Evolutionary conservation across 2,113 vertebrate genomes (phyloP).

Genomic region (Passer montanus): DNA sequence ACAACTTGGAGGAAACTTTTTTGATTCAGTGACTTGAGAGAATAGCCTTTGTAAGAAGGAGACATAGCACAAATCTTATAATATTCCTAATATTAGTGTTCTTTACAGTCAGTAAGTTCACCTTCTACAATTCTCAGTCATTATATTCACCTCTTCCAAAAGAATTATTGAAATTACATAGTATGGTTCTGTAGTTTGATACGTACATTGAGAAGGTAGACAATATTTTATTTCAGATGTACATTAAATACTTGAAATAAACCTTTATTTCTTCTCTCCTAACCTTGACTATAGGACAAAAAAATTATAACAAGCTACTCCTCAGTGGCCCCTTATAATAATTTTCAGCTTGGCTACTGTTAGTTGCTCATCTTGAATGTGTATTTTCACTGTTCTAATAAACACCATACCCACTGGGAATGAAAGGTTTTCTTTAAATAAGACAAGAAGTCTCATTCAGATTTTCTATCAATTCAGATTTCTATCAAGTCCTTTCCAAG

Average conservation of each 20-base stretch:
- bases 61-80: background rate
- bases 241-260: background rate
- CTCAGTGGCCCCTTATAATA: background rate
- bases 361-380: background rate
- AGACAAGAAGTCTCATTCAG: background rate
- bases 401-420: background rate
- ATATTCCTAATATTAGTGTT: background rate
- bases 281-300: conserved; percentile 12
- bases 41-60: background rate
- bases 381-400: background rate
- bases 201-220: background rate
- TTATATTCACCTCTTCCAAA: background rate
- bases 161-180: conserved; percentile 4
- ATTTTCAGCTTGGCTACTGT: conserved; percentile 14
- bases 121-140: background rate
- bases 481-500: too few relatives aligned
- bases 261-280: background rate
- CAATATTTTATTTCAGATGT: background rate
- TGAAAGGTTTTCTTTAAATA: background rate
- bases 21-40: background rate
- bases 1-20: background rate
- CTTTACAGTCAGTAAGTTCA: conserved; percentile 35
- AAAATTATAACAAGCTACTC: background rate
- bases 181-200: background rate
- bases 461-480: background rate